Conservation (phyloP, 2,888 invertebrate species). For the Eilema griseolum region DNA sequence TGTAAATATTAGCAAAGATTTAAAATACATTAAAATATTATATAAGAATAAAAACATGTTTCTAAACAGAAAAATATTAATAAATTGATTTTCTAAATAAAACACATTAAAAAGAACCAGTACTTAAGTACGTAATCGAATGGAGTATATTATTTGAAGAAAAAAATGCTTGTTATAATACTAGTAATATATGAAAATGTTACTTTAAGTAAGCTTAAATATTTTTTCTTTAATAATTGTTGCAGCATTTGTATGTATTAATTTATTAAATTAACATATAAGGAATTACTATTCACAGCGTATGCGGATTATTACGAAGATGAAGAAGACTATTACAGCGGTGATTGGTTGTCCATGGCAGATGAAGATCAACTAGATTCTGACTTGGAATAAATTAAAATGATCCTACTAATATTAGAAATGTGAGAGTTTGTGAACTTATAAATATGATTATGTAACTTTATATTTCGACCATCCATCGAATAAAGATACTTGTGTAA, state of each 20-base stretch:
- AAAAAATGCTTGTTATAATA: too few species aligned
- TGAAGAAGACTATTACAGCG: neutral
- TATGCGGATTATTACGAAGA: neutral
- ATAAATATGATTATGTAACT: constrained; percentile 3
- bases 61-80: too few species aligned
- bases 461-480: neutral
- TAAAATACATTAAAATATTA: too few species aligned
- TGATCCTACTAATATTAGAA: neutral
- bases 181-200: neutral
- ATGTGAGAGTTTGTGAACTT: neutral
- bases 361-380: neutral
- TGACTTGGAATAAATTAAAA: neutral
- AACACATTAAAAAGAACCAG: too few species aligned
- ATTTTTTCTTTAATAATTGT: neutral
- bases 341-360: neutral
- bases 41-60: too few species aligned
- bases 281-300: neutral
- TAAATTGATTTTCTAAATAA: too few species aligned
- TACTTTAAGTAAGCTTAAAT: neutral
- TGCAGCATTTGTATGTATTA: neutral
- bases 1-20: too few species aligned
- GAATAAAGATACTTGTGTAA: too few species aligned
- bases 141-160: too few species aligned
- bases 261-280: neutral
- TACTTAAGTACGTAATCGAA: too few species aligned